Evolutionary conservation across 2,797 vertebrate species (phyloP).

Genomic region (Syngnathus acus): DNA sequence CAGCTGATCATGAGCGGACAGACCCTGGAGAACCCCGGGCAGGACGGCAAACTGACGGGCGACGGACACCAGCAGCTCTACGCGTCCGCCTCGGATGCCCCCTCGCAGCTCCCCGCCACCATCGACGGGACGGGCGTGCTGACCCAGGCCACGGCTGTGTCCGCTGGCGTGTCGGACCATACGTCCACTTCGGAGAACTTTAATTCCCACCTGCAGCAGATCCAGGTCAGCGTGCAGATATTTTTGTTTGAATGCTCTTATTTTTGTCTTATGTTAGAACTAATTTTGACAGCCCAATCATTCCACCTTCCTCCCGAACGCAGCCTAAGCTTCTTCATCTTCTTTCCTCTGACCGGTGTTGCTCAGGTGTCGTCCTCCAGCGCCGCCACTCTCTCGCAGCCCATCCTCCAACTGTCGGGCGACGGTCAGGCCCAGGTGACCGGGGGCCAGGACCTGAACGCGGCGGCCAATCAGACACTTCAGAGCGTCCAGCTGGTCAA

Average conservation of each 20-base stretch:
- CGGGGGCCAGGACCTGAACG: conserved; percentile 77
- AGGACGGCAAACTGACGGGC: conserved; percentile 76
- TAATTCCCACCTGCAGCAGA: conserved; percentile 90
- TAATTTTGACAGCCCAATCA: too few species aligned
- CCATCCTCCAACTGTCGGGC: conserved; percentile 76
- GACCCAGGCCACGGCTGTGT: conserved; percentile 84
- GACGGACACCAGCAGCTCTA: conserved; percentile 81
- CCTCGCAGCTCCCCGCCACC: conserved; percentile 88
- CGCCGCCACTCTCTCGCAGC: conserved; percentile 79
- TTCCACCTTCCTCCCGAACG: background rate
- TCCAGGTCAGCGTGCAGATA: conserved; percentile 74
- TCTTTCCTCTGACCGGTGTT: background rate
- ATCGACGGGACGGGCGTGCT: conserved; percentile 94
- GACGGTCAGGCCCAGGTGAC: conserved; percentile 81
- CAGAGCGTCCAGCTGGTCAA: conserved; percentile 97
- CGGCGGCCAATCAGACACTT: conserved; percentile 74
- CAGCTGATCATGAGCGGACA: conserved; percentile 90
- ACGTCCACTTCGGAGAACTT: conserved; percentile 74
- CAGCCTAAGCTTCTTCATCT: background rate
- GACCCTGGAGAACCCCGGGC: conserved; percentile 79
- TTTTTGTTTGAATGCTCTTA: too few species aligned
- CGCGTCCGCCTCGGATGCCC: conserved; percentile 83
- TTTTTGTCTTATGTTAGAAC: too few species aligned
- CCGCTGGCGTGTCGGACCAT: conserved; percentile 82
- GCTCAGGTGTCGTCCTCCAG: conserved; percentile 83